Base-by-base conservation (phyloP, 1,140 invertebrate species). In the Halesus radiatus region DNA sequence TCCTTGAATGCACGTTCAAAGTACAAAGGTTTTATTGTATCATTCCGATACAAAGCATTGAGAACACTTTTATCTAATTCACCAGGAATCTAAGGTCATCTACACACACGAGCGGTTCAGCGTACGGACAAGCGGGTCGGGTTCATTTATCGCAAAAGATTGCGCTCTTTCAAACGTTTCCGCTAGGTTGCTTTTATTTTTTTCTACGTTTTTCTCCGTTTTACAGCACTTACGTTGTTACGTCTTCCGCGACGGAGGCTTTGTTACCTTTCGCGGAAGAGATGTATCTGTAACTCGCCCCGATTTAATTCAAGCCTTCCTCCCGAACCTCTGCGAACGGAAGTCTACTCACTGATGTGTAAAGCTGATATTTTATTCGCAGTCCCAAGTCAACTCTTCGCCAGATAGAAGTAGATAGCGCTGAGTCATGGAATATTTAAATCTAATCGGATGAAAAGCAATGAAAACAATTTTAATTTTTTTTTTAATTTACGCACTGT, bases 231-330 rank as follows among this genome's bases (percentile, higher is more conserved):
- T 66, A 66, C 62, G 7, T 29, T 29, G 62, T 66, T 29, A 66
- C 23, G 62, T 66, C 62, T 66, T 66, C 62, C 62, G 62, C 23
- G 29, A 66, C 62, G 62, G 23, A 32, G 26, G 62, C 62, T 66
- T 66, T 66, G 62, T 29, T 66, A 26, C 62, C 29, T 66, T 66
- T 66, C 62, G 32, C 62, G 62, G 62, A 22, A 66, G 62, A 66
- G 62, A 26, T 66, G 62, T 37, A 37, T 29, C 7, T 45, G 37
- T 45, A 45, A 45, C 62, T 66, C 29, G 22, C 16, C 29, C 62
- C 22, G 62, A 26, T 66, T 29, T 29, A 29, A 66, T 66, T 29
- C 62, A 16, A 29, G 26, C 62, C 16, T 8, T 8, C 56, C 56
- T 29, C 5, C 26, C 5, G 26, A 29, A 29, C 26, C 26, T 29